phyloP scores from a whole-genome alignment of 2,113 vertebrate genomes.

The Enhydra lutris region DNA sequence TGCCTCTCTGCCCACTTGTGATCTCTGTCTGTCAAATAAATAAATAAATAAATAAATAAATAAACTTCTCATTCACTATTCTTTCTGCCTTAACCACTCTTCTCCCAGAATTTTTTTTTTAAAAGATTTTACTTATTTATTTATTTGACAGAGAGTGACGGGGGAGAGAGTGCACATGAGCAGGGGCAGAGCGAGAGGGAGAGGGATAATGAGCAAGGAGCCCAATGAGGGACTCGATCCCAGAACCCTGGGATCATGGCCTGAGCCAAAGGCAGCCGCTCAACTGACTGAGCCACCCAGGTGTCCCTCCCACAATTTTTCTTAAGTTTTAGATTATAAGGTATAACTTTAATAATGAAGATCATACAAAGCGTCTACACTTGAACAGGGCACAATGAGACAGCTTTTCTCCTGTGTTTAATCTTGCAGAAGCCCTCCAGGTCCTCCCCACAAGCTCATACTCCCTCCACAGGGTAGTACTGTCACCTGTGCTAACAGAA shows the following conservation, averaged over 20 bases:
- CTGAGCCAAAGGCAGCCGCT: too few relatives aligned
- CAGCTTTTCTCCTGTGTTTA: not conserved
- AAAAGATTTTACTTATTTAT: too few relatives aligned
- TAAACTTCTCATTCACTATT: not conserved
- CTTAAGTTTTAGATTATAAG: not conserved
- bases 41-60: too few relatives aligned
- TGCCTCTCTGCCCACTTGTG: too few relatives aligned
- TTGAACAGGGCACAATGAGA: not conserved
- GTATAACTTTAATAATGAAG: not conserved
- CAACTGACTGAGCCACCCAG: too few relatives aligned
- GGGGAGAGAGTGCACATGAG: too few relatives aligned
- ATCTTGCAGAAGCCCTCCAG: not conserved
- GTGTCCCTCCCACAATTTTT: not conserved
- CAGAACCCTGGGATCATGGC: too few relatives aligned
- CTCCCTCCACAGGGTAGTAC: not conserved
- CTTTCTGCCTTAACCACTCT: not conserved
- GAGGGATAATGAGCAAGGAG: too few relatives aligned
- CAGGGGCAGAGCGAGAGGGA: too few relatives aligned
- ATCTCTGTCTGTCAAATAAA: too few relatives aligned
- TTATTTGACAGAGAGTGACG: too few relatives aligned
- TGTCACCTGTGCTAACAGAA: not conserved
- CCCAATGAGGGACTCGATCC: too few relatives aligned
- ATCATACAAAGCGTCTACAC: not conserved
- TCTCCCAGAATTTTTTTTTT: not conserved
- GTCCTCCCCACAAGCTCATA: not conserved